Conservation (phyloP, 2,888 invertebrate genomes). For the Polydesmus complanatus region DNA sequence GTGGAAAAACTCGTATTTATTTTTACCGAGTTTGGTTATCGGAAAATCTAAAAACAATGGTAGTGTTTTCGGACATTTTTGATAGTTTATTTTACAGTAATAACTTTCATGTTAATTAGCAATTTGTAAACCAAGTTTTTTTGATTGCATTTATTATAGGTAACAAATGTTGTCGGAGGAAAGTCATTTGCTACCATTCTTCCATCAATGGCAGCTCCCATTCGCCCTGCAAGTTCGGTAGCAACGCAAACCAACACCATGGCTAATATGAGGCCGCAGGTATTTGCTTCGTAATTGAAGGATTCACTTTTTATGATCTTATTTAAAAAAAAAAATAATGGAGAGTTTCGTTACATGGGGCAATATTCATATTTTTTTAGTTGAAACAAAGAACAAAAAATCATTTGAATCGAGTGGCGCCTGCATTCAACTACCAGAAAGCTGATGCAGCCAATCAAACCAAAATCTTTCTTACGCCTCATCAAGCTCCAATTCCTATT, state of each 20-base stretch:
- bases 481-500: constrained; percentile 14
- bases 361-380: constrained; percentile 7
- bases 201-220: constrained; percentile 41
- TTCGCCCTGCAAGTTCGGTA: constrained; percentile 65
- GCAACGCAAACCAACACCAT: constrained; percentile 57
- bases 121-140: neutral
- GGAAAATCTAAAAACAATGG: too few relatives aligned
- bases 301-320: neutral
- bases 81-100: too few relatives aligned
- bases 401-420: constrained; percentile 15
- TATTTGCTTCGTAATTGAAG: constrained; percentile 12
- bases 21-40: too few relatives aligned
- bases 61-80: too few relatives aligned
- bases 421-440: constrained; percentile 19
- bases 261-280: constrained; percentile 27
- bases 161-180: constrained; percentile 29
- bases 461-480: constrained; percentile 17
- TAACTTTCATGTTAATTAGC: too few relatives aligned
- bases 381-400: constrained; percentile 18
- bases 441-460: constrained; percentile 24
- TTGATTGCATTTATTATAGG: neutral
- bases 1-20: too few relatives aligned
- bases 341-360: neutral
- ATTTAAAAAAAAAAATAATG: neutral
- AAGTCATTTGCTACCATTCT: constrained; percentile 44